These are phyloP conservation scores for Chalcosyrphus nemorum DNA, from an alignment of 2,888 invertebrate genomes.

Conservation along the genomic window DNA sequence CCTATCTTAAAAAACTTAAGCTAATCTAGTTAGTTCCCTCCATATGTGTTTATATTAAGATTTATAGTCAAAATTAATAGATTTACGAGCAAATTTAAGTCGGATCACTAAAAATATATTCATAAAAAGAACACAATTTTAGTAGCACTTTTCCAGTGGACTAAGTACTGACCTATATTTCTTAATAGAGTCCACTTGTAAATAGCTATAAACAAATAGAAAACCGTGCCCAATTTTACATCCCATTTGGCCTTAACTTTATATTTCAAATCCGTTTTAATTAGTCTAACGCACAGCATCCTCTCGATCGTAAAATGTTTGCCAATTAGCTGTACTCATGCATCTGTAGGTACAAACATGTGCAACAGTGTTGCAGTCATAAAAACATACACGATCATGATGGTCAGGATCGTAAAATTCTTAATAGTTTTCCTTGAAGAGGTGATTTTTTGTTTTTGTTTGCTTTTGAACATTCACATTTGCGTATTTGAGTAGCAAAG, in stretches of 20 bases:
- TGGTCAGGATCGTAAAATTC: conserved; percentile 47
- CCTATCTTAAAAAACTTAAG: too few relatives aligned
- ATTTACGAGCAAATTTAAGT: not conserved
- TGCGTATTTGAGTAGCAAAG: not conserved
- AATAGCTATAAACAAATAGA: not conserved
- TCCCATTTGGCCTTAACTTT: conserved; percentile 60
- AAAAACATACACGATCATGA: conserved; percentile 42
- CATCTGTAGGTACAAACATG: not conserved
- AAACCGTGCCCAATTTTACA: conserved; percentile 42
- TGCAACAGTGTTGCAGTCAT: conserved; percentile 60
- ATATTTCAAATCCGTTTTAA: conserved; percentile 34
- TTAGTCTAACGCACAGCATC: conserved; percentile 40
- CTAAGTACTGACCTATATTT: not conserved
- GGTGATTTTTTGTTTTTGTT: too few relatives aligned
- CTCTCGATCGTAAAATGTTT: conserved; percentile 42
- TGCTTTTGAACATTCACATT: not conserved
- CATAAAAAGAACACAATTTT: not conserved
- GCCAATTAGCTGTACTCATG: conserved; percentile 27
- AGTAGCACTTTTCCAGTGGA: not conserved
- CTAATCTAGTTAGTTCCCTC: too few relatives aligned
- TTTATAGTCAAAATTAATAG: too few relatives aligned
- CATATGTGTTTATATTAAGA: too few relatives aligned
- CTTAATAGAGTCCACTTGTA: not conserved
- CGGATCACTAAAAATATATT: not conserved
- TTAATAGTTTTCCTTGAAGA: conserved; percentile 40